A percentile compares a stretch with the other conserved stretches of the same genome.
phyloP scores from a whole-genome alignment of 2,113 vertebrate species.

The Eublepharis macularius region DNA sequence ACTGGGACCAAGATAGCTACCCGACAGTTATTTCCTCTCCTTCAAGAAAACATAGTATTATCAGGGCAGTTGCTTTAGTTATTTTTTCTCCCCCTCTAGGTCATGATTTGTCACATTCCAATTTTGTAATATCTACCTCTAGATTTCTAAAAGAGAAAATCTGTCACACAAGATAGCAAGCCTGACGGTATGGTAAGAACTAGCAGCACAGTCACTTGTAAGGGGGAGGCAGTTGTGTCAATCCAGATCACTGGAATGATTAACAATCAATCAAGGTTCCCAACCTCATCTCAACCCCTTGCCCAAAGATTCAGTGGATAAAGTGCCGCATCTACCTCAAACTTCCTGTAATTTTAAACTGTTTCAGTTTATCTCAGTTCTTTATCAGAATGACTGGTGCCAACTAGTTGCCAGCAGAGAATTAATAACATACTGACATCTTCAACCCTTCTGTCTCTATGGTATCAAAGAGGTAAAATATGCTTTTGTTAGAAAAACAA shows the following conservation, averaged over 20 bases:
- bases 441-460: slow-evolving; percentile 33
- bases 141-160: not conserved
- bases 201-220: slow-evolving; percentile 2
- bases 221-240: slow-evolving; percentile 21
- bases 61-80: slow-evolving; percentile 1
- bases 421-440: slow-evolving; percentile 64
- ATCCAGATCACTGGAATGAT: slow-evolving; percentile 13
- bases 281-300: slow-evolving; percentile 38
- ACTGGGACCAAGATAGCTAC: too few relatives aligned
- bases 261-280: slow-evolving; percentile 45
- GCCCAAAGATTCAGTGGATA: slow-evolving; percentile 18
- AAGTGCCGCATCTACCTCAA: slow-evolving; percentile 37
- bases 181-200: slow-evolving; percentile 24
- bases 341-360: slow-evolving; percentile 51
- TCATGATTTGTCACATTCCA: slow-evolving; percentile 29
- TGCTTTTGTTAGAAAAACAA: slow-evolving; percentile 47
- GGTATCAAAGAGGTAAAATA: slow-evolving; percentile 40
- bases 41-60: slow-evolving; percentile 1
- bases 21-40: slow-evolving; percentile 6
- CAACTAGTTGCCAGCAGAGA: slow-evolving; percentile 54
- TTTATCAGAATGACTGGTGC: slow-evolving; percentile 57
- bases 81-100: slow-evolving; percentile 2
- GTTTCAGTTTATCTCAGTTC: slow-evolving; percentile 56
- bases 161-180: not conserved
- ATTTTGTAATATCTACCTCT: not conserved